Conservation (phyloP, 2,113 vertebrate species). For the Sprattus sprattus region DNA sequence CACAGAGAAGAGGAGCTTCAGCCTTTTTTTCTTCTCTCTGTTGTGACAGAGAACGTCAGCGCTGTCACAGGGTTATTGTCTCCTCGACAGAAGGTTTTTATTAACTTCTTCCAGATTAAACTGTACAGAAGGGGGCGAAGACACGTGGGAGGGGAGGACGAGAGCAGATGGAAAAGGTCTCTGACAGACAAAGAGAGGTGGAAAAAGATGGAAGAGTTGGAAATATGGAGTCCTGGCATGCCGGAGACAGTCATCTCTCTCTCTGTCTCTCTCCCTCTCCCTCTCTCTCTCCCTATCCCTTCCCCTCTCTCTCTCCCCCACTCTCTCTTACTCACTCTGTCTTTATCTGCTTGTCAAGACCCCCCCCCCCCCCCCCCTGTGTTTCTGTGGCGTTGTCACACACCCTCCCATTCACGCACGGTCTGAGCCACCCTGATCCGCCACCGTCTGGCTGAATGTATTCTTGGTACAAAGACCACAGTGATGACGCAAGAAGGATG, state of each 20-base stretch:
- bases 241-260: not conserved
- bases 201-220: too few species aligned
- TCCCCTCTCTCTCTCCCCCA: not conserved
- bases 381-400: not conserved
- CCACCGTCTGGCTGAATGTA: conserved; percentile 9
- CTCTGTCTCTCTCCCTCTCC: not conserved
- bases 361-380: not conserved
- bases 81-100: too few species aligned
- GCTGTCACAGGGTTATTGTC: too few species aligned
- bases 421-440: conserved; percentile 21
- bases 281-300: not conserved
- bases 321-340: not conserved
- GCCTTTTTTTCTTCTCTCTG: too few species aligned
- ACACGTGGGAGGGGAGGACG: not conserved
- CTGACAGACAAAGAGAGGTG: not conserved
- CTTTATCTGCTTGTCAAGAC: not conserved
- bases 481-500: not conserved
- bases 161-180: not conserved
- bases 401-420: not conserved
- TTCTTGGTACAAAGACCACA: not conserved
- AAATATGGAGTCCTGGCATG: too few species aligned
- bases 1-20: too few species aligned
- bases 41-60: too few species aligned
- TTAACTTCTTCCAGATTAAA: too few species aligned
- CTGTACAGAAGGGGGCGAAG: not conserved